Evolutionary conservation across 2,113 vertebrate genomes (phyloP).

Genomic region (Micronycteris hirsuta): DNA sequence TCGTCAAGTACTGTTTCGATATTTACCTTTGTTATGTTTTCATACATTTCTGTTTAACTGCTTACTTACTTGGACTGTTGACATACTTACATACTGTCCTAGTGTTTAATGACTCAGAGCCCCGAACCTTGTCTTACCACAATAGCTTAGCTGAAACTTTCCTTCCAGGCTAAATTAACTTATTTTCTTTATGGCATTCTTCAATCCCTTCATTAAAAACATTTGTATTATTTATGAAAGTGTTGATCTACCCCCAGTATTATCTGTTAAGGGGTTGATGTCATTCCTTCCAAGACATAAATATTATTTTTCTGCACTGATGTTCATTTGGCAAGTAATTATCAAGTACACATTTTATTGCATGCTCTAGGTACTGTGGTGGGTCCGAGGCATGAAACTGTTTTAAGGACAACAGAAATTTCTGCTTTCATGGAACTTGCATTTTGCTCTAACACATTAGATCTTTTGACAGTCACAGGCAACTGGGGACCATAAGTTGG

Average conservation of each 20-base stretch:
- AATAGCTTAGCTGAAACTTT: neutral
- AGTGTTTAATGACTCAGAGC: neutral
- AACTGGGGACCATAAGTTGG: neutral
- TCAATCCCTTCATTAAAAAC: neutral
- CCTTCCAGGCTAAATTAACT: neutral
- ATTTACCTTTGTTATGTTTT: slow-evolving; percentile 15
- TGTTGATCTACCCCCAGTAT: neutral
- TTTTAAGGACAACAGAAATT: neutral
- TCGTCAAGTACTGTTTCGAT: slow-evolving; percentile 19
- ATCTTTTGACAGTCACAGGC: neutral
- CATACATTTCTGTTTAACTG: neutral
- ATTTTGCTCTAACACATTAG: neutral
- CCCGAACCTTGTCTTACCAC: neutral
- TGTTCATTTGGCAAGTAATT: neutral
- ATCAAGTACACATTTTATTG: neutral
- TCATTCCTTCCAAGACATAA: neutral
- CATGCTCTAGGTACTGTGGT: neutral
- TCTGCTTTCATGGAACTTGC: neutral
- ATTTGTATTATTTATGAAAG: neutral
- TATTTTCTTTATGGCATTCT: neutral
- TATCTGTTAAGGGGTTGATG: neutral
- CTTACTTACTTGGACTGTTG: neutral
- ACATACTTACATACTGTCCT: neutral
- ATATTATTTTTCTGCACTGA: neutral
- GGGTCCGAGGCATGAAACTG: neutral